These are phyloP conservation scores for Zosterops lateralis DNA, from an alignment of 2,113 vertebrate species.

Conservation along the genomic window DNA sequence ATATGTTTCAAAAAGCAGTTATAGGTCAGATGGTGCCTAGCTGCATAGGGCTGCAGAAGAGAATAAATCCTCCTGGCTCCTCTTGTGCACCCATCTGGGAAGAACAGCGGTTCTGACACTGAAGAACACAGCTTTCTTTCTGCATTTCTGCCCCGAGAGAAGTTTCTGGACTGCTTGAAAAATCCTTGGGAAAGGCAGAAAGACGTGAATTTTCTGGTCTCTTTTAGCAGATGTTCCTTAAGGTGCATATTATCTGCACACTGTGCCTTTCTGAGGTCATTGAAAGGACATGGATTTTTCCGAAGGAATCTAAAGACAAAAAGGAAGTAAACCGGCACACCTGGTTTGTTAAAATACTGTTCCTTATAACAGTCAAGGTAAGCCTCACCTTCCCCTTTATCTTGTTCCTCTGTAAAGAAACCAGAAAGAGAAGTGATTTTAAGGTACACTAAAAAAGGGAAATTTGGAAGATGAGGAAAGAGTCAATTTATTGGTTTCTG, in stretches of 20 bases:
- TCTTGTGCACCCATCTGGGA: background rate
- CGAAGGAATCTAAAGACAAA: background rate
- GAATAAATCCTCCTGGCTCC: background rate
- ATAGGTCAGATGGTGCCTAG: background rate
- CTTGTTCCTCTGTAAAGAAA: background rate
- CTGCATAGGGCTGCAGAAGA: background rate
- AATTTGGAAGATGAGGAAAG: background rate
- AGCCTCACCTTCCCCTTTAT: background rate
- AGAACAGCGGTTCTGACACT: background rate
- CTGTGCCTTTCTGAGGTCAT: background rate
- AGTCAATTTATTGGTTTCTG: background rate
- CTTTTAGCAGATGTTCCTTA: background rate
- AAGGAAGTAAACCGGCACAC: rapidly evolving
- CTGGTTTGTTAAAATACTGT: background rate
- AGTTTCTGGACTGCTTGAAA: background rate
- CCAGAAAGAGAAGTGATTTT: background rate
- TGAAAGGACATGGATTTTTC: slow-evolving; percentile 6
- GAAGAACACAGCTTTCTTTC: background rate
- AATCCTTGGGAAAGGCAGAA: background rate
- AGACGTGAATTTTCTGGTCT: background rate
- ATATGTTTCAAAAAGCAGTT: background rate
- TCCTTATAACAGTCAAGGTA: background rate
- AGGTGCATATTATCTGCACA: background rate
- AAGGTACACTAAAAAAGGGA: background rate
- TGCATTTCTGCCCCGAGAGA: background rate